These are phyloP conservation scores for Hyphantria cunea DNA, from an alignment of 1,140 invertebrate genomes.

Conservation along the genomic window DNA sequence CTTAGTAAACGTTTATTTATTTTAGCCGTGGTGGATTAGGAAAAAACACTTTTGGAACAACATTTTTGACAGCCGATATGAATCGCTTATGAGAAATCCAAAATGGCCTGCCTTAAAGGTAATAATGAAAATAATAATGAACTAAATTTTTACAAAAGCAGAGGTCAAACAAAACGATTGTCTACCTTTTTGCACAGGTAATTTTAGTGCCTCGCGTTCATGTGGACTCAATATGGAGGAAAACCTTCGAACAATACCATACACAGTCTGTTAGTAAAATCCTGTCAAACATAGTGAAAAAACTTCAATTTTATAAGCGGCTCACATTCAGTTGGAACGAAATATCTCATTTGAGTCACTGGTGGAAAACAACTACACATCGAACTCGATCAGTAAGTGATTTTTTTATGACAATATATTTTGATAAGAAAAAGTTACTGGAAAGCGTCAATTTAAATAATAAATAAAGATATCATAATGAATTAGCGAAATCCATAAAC, in stretches of 20 bases:
- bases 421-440: no score
- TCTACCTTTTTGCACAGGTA: constrained; percentile 39
- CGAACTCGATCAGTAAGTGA: constrained; percentile 56
- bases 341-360: constrained; percentile 93
- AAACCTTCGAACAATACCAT: constrained; percentile 54
- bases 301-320: constrained; percentile 88
- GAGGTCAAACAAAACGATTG: background rate
- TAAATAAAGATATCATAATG: no score
- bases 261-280: constrained; percentile 56
- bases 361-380: constrained; percentile 87
- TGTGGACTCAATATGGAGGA: constrained; percentile 62
- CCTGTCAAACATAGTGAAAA: constrained; percentile 88
- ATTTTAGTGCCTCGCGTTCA: constrained; percentile 58
- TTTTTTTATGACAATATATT: background rate
- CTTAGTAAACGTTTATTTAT: background rate
- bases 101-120: constrained; percentile 69
- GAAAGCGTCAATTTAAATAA: no score
- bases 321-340: constrained; percentile 98
- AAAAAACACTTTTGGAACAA: constrained; percentile 60
- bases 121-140: constrained; percentile 3
- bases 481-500: no score
- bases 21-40: constrained; percentile 57
- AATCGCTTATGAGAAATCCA: constrained; percentile 63
- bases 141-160: background rate
- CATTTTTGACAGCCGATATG: constrained; percentile 66